These are phyloP conservation scores for Pyrgilauda ruficollis DNA, from an alignment of 2,113 vertebrate genomes.

Conservation along the genomic window DNA sequence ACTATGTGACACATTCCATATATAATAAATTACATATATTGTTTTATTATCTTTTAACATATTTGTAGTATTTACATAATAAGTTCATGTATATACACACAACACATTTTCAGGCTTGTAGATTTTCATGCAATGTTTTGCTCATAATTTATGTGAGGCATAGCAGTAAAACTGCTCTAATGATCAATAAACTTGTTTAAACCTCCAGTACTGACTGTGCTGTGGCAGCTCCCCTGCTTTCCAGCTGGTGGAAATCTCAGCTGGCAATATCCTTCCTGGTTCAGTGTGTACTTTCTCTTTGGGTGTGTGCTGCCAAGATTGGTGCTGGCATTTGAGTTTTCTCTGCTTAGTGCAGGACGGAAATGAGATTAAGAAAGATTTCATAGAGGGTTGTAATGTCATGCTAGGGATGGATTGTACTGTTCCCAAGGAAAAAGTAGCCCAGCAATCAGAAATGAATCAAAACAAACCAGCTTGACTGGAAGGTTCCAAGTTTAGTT, in stretches of 20 bases:
- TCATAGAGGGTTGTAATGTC: neutral
- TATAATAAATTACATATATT: neutral
- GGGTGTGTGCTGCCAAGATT: neutral
- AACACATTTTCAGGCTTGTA: neutral
- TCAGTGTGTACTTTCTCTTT: neutral
- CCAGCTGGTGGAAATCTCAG: neutral
- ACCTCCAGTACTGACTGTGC: neutral
- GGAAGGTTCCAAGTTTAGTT: neutral
- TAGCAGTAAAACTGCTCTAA: neutral
- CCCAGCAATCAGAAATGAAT: neutral
- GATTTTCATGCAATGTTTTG: neutral
- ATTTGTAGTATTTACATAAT: neutral
- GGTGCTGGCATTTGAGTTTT: neutral
- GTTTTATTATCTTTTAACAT: neutral
- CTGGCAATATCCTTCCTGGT: neutral
- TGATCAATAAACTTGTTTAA: neutral
- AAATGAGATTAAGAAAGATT: slow-evolving; percentile 8
- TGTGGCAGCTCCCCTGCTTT: neutral
- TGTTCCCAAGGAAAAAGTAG: neutral
- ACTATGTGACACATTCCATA: neutral
- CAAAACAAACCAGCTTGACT: neutral
- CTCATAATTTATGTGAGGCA: neutral
- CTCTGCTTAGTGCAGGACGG: neutral
- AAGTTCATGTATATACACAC: neutral
- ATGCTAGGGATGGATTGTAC: neutral